These are phyloP conservation scores for Ammodytes marinus DNA, from an alignment of 2,113 vertebrate genomes.

Conservation along the genomic window DNA sequence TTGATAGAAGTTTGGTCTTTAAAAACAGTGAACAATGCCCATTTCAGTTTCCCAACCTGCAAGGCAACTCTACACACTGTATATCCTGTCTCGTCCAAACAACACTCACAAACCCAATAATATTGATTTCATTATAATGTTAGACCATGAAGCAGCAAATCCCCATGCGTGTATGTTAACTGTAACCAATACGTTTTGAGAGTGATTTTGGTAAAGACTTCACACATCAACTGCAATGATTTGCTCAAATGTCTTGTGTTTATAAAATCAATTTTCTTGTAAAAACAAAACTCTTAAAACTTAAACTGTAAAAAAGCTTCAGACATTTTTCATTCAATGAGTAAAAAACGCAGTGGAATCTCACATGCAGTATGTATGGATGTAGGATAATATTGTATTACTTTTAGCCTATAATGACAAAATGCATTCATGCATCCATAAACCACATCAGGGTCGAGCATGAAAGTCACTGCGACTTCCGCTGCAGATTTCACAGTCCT, in stretches of 20 bases:
- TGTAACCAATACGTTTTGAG: too few relatives aligned
- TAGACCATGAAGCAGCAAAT: too few relatives aligned
- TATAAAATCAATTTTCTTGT: background rate
- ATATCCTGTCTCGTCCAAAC: too few relatives aligned
- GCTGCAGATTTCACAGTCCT: slow-evolving; percentile 23
- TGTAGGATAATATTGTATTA: slow-evolving; percentile 21
- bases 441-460: slow-evolving; percentile 36
- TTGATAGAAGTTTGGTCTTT: too few relatives aligned
- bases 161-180: too few relatives aligned
- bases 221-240: background rate
- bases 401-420: slow-evolving; percentile 29
- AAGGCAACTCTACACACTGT: too few relatives aligned
- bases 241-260: too few relatives aligned
- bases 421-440: slow-evolving; percentile 21
- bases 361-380: background rate
- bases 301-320: background rate
- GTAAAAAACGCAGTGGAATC: background rate
- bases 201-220: background rate
- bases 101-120: too few relatives aligned
- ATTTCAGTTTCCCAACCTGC: too few relatives aligned
- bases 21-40: too few relatives aligned
- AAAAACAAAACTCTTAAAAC: background rate
- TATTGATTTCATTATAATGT: too few relatives aligned
- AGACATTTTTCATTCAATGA: background rate
- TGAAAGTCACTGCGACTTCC: slow-evolving; percentile 12